Conservation (phyloP, 2,113 vertebrate genomes). For the Ophthalmolycus amberensis region DNA sequence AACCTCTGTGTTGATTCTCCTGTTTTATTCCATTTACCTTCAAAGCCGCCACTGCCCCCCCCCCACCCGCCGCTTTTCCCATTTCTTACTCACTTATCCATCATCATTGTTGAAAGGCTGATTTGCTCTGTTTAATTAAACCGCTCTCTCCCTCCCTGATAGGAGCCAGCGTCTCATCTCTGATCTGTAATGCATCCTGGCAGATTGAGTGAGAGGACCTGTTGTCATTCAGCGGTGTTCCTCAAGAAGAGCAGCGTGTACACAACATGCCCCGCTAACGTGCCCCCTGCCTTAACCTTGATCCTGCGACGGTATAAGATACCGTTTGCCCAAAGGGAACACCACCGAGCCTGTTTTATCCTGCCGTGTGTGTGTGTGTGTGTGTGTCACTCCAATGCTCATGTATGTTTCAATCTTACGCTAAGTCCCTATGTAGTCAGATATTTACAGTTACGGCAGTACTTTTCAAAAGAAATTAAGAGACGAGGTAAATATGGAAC, state of each 20-base stretch:
- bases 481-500: no score
- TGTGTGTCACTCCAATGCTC: slow-evolving; percentile 17
- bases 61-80: slow-evolving; percentile 1
- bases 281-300: slow-evolving; percentile 64
- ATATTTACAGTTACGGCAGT: no score
- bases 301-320: slow-evolving; percentile 62
- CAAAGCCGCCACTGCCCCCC: not conserved
- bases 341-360: slow-evolving; percentile 38
- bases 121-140: slow-evolving; percentile 78
- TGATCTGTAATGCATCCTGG: slow-evolving; percentile 48
- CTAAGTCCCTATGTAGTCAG: slow-evolving; percentile 48
- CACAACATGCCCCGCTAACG: slow-evolving; percentile 33
- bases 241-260: slow-evolving; percentile 34
- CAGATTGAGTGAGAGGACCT: slow-evolving; percentile 62
- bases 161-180: slow-evolving; percentile 60
- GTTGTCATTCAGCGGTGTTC: slow-evolving; percentile 61
- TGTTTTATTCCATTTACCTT: slow-evolving; percentile 6
- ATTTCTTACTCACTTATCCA: slow-evolving; percentile 53
- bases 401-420: slow-evolving; percentile 44
- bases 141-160: slow-evolving; percentile 53
- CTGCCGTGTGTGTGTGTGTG: slow-evolving; percentile 49
- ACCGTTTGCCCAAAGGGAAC: slow-evolving; percentile 9
- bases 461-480: no score
- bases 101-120: slow-evolving; percentile 56
- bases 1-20: slow-evolving; percentile 28